Percentiles rank a stretch among this genome's conserved stretches.
These are phyloP conservation scores for Nephila pilipes DNA, from an alignment of 1,140 invertebrate species.

Conservation along the genomic window DNA sequence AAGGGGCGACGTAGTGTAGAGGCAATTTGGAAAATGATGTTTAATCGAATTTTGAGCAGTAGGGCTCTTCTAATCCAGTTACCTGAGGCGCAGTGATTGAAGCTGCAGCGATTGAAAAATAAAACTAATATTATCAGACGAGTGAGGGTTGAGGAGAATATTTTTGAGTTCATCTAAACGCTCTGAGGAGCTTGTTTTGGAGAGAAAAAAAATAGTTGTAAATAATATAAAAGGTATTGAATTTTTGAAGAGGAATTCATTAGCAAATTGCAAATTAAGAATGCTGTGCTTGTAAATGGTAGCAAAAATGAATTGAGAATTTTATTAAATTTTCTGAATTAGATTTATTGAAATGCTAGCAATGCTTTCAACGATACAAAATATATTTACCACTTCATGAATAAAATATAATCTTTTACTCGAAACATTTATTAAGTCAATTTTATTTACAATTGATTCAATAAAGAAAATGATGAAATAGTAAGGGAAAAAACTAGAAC, in stretches of 20 bases:
- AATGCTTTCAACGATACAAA: neutral
- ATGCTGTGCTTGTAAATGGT: neutral
- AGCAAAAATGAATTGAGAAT: neutral
- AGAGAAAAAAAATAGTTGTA: neutral
- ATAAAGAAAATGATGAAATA: neutral
- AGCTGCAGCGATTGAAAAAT: slow-evolving; percentile 15
- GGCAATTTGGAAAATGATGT: slow-evolving; percentile 64
- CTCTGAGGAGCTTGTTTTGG: neutral
- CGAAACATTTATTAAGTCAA: neutral
- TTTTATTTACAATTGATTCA: neutral
- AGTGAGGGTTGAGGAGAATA: neutral
- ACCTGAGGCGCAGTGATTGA: slow-evolving; percentile 41
- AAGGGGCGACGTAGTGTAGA: neutral
- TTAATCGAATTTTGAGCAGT: slow-evolving; percentile 53
- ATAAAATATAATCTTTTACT: neutral
- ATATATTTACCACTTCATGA: neutral
- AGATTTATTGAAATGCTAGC: neutral
- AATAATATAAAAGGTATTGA: neutral
- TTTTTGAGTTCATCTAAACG: slow-evolving; percentile 4
- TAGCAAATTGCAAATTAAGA: neutral
- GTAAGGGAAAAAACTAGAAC: neutral
- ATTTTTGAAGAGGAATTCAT: neutral
- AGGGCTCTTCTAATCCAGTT: slow-evolving; percentile 46
- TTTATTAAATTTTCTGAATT: neutral
- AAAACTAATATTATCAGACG: slow-evolving; percentile 15